Base-by-base conservation (phyloP, 2,888 invertebrate species). In the Clunio marinus region DNA sequence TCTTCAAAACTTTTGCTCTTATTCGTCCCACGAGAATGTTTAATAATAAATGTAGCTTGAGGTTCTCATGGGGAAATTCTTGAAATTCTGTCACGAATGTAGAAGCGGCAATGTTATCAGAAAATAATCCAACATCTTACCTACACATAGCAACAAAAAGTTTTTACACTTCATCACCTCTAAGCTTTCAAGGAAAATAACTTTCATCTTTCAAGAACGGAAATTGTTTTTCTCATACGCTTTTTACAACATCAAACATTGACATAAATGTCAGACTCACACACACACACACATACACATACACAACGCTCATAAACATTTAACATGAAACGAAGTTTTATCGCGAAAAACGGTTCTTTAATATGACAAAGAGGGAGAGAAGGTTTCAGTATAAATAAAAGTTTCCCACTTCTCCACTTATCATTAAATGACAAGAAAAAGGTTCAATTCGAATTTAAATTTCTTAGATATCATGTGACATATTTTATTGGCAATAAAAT, bases 171-270 rank as follows among this genome's bases (percentile, higher is more conserved):
- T n/a, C 41, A 32, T 41, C 10, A 15, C 41, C n/a, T n/a, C n/a
- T n/a, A n/a, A n/a, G n/a, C n/a, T n/a, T n/a, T n/a, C n/a, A n/a
- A n/a, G n/a, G n/a, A n/a, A n/a, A n/a, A 10, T n/a, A 41, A 41
- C 10, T 41, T 51, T 51, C 51, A 20, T 51, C 22, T 15, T 5
- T 8, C n/a, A 57, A 25, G 13, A 15, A 27, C 27, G 57, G 57
- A 58, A 58, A 58, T 58, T 58, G 27, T 28, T 58, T 58, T 58
- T 58, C 27, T n/a, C n/a, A 5, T 58, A 10, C 22, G 27, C 41
- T 27, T 58, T n/a, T 10, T 58, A 15, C 57, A n/a, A 27, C 28
- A 28, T 27, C 28, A 58, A 58, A 58, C 57, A 58, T 58, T 58
- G 57, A 58, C 57, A 58, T 58, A 27, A 58, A 58, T 27, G 28